phyloP scores from a whole-genome alignment of 92 coral and sea anemone species.

The Meandrina meandrites region DNA sequence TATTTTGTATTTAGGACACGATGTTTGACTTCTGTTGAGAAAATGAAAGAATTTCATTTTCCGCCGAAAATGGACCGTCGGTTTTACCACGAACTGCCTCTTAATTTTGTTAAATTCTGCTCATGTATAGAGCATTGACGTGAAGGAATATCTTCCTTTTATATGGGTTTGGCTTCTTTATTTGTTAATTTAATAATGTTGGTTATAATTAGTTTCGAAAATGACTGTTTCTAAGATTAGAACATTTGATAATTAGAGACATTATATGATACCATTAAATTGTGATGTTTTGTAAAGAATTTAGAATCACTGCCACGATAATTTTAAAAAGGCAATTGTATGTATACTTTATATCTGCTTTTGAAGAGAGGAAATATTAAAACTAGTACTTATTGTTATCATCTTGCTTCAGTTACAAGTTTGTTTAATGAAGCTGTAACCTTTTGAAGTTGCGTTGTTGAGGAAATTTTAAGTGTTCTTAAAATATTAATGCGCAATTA shows the following conservation, averaged over 20 bases:
- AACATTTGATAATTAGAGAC: not conserved
- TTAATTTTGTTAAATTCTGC: too few species aligned
- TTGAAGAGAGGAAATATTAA: constrained; percentile 38
- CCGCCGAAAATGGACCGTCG: too few species aligned
- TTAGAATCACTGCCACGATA: not conserved
- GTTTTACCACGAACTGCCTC: too few species aligned
- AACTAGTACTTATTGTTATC: not conserved
- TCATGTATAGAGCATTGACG: too few species aligned
- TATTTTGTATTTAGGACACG: too few species aligned
- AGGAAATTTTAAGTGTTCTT: too few species aligned
- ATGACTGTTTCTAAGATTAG: not conserved
- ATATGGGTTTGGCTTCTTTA: constrained; percentile 8
- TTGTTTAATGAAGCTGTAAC: too few species aligned
- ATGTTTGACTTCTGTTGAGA: too few species aligned
- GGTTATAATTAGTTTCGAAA: not conserved
- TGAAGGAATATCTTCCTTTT: not conserved
- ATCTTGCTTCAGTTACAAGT: not conserved
- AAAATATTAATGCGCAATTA: too few species aligned
- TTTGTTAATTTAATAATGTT: not conserved
- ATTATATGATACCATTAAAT: not conserved
- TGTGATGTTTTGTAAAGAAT: constrained; percentile 23
- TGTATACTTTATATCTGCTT: not conserved
- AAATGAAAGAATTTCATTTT: too few species aligned
- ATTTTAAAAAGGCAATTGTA: constrained; percentile 1
- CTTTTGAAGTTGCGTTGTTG: not conserved